These are phyloP conservation scores for Leucoraja erinaceus DNA, from an alignment of 2,113 vertebrate species.

Conservation along the genomic window DNA sequence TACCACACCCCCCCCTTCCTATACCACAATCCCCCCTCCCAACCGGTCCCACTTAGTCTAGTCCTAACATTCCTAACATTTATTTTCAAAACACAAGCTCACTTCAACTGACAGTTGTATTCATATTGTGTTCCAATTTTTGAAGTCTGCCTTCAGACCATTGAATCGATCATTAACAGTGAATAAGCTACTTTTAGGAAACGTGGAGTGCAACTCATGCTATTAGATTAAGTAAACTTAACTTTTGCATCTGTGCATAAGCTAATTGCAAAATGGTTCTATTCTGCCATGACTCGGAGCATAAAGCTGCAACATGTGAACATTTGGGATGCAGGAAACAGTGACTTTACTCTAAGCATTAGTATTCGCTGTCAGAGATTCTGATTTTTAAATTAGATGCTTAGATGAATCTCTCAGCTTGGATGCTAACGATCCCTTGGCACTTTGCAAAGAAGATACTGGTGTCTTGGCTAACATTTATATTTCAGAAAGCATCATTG, in stretches of 20 bases:
- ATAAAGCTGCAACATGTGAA: background rate
- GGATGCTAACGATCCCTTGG: background rate
- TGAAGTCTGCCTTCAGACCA: background rate
- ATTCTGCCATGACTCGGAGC: background rate
- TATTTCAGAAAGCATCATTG: no score
- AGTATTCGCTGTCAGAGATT: background rate
- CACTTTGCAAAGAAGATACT: background rate
- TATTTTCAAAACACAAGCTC: no score
- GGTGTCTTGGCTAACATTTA: no score
- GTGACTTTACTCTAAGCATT: constrained; percentile 6
- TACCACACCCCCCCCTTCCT: no score
- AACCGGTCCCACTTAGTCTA: no score
- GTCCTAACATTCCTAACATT: no score
- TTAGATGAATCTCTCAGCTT: background rate
- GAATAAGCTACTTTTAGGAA: background rate
- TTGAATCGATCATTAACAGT: background rate
- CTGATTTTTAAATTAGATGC: background rate
- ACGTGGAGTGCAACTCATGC: background rate
- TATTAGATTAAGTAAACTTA: background rate
- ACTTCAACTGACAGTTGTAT: background rate
- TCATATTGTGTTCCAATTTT: background rate
- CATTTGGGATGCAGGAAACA: background rate
- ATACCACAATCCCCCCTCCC: no score
- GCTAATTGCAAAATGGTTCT: background rate
- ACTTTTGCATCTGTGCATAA: background rate